These are phyloP conservation scores for Gallinago nigripennis DNA, from an alignment of 2,797 vertebrate species.

Conservation along the genomic window DNA sequence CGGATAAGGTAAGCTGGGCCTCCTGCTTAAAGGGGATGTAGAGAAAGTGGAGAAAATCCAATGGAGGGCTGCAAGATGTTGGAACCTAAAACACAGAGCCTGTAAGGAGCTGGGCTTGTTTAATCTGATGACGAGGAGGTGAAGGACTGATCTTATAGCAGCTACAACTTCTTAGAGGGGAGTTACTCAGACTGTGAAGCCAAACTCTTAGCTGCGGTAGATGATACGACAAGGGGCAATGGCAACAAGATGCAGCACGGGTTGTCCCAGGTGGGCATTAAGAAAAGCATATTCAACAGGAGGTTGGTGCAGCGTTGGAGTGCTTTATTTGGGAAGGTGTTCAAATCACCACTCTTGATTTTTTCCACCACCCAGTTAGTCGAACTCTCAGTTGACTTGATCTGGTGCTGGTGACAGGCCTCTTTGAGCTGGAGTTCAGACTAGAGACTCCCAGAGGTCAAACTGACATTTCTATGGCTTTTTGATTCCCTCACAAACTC, in stretches of 20 bases:
- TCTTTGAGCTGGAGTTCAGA: not conserved
- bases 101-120: not conserved
- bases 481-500: not conserved
- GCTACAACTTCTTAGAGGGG: not conserved
- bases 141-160: not conserved
- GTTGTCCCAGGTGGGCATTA: not conserved
- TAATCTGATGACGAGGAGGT: not conserved
- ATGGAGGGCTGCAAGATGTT: not conserved
- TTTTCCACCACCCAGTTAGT: not conserved
- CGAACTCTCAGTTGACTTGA: not conserved
- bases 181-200: not conserved
- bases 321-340: not conserved
- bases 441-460: not conserved
- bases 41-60: not conserved
- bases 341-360: not conserved
- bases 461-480: not conserved
- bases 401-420: not conserved
- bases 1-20: not conserved
- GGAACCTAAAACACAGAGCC: not conserved
- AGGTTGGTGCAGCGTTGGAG: not conserved
- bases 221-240: rapidly evolving
- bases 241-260: not conserved
- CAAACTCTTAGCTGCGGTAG: not conserved
- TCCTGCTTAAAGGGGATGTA: not conserved
- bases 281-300: not conserved